Conservation (phyloP, 2,888 invertebrate species). For the Drosophila rellima region DNA sequence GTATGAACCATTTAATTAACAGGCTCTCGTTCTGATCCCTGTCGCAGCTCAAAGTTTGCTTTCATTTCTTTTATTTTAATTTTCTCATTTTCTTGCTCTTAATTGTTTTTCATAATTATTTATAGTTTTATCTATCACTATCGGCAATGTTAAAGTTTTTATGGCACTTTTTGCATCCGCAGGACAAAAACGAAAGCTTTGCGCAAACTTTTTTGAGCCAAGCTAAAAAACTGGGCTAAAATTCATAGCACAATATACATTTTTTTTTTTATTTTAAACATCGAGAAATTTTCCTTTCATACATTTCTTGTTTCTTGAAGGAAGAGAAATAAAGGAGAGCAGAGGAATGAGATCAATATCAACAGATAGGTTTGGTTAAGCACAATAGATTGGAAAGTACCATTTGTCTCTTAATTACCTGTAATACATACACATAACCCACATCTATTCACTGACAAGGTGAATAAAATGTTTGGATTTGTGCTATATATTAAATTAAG, state of each 20-base stretch:
- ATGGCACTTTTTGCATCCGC: conserved; percentile 17
- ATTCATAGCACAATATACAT: conserved; percentile 6
- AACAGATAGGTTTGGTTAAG: not conserved
- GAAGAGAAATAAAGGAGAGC: too few species aligned
- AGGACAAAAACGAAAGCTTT: not conserved
- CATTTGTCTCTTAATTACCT: too few species aligned
- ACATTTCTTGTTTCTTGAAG: not conserved
- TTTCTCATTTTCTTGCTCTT: conserved; percentile 7
- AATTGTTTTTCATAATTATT: conserved; percentile 65
- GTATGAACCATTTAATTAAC: conserved; percentile 19
- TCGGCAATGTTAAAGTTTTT: conserved; percentile 27
- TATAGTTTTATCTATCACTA: conserved; percentile 54
- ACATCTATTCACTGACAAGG: too few species aligned
- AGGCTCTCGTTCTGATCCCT: conserved; percentile 15
- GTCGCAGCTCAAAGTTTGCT: conserved; percentile 10
- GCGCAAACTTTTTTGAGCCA: not conserved
- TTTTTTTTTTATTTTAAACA: too few species aligned
- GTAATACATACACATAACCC: too few species aligned
- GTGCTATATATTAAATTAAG: too few species aligned
- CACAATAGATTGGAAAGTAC: too few species aligned
- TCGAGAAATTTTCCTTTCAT: conserved; percentile 5
- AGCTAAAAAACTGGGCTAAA: conserved; percentile 4
- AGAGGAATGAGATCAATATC: too few species aligned
- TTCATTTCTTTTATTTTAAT: not conserved
- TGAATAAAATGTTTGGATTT: too few species aligned